Evolutionary conservation across 2,113 vertebrate species (phyloP).

Genomic region (Phaethon lepturus): DNA sequence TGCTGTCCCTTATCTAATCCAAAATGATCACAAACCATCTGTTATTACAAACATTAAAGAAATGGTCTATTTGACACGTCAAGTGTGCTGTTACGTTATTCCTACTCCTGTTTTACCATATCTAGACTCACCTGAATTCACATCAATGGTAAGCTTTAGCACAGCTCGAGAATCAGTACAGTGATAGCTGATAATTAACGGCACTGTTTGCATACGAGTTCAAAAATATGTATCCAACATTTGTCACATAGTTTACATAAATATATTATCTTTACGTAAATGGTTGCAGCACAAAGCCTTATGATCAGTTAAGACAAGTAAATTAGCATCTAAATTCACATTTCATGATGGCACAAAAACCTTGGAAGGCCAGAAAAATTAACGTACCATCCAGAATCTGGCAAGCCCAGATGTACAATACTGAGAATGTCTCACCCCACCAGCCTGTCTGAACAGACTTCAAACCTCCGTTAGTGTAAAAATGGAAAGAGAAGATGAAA

Average conservation of each 20-base stretch:
- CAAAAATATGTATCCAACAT: background rate
- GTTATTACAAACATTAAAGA: background rate
- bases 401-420: background rate
- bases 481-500: background rate
- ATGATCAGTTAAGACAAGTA: background rate
- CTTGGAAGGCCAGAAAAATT: background rate
- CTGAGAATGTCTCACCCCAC: background rate
- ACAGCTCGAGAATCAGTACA: background rate
- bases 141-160: background rate
- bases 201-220: background rate
- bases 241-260: background rate
- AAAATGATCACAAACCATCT: background rate
- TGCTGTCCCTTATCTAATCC: background rate
- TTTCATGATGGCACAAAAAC: background rate
- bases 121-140: background rate
- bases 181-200: background rate
- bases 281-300: background rate
- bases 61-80: background rate
- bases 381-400: background rate
- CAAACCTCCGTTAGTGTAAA: background rate
- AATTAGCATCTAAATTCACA: background rate
- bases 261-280: background rate
- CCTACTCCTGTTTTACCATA: background rate
- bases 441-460: background rate
- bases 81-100: background rate